Percentiles rank a stretch among this genome's conserved stretches.
These are phyloP conservation scores for Brachionus sp. DNA, from an alignment of 1,140 invertebrate genomes.

Conservation along the genomic window DNA sequence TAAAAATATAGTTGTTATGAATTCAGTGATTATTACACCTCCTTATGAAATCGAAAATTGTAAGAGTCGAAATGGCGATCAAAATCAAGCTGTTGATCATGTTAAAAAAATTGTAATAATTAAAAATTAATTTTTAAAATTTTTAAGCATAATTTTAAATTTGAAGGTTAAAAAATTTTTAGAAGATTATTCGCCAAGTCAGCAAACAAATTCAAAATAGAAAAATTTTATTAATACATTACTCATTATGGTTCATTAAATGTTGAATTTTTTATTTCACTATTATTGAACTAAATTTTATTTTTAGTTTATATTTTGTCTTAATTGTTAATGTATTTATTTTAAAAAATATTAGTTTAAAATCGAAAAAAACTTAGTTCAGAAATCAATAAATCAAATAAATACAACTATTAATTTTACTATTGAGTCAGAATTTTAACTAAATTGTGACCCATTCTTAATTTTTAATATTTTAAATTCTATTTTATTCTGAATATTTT, in stretches of 20 bases:
- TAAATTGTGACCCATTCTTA: no score
- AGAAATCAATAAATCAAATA: neutral
- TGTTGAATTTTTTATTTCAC: neutral
- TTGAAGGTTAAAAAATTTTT: constrained; percentile 20
- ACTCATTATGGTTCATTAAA: neutral
- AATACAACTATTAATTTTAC: neutral
- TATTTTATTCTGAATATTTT: no score
- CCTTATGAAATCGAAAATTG: constrained; percentile 34
- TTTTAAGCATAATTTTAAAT: neutral
- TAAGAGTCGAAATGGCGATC: constrained; percentile 11
- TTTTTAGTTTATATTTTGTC: constrained; percentile 3
- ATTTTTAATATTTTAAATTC: no score
- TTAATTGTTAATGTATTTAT: constrained; percentile 33
- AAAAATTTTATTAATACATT: neutral
- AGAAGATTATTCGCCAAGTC: neutral
- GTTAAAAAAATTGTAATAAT: constrained; percentile 45
- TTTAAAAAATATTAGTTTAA: neutral
- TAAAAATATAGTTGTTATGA: constrained; percentile 45
- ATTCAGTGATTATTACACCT: constrained; percentile 35
- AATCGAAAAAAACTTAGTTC: neutral
- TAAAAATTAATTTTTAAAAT: neutral
- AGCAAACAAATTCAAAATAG: constrained; percentile 5
- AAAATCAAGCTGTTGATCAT: constrained; percentile 23
- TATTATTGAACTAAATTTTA: neutral
- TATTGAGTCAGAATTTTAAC: no score